A percentile compares a stretch with the other conserved stretches of the same genome.
phyloP scores from a whole-genome alignment of 1,140 invertebrate genomes.

The Drosophila mayri region DNA sequence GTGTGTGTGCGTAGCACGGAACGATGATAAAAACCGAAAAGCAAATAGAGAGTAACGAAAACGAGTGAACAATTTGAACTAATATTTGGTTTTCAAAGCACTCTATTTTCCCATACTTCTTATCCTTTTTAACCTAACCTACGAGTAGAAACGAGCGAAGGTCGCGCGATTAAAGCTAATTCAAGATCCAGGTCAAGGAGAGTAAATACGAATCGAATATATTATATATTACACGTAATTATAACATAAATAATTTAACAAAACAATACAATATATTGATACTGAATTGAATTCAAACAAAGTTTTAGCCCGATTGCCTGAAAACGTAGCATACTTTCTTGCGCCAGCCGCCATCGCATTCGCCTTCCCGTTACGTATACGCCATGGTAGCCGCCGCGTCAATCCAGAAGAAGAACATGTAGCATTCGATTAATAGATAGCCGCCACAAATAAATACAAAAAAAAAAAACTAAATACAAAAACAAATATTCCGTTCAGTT shows the following conservation, averaged over 20 bases:
- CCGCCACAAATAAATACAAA: neutral
- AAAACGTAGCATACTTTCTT: conserved; percentile 45
- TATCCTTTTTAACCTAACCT: conserved; percentile 45
- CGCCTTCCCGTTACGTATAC: conserved; percentile 41
- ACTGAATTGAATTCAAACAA: conserved; percentile 58
- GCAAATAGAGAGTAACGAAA: conserved; percentile 39
- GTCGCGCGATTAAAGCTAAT: conserved; percentile 22
- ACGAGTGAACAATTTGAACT: conserved; percentile 57
- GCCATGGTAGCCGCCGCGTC: conserved; percentile 17
- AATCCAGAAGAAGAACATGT: conserved; percentile 5
- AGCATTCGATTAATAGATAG: conserved; percentile 21
- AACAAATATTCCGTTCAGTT: conserved; percentile 45
- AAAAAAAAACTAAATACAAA: conserved; percentile 4
- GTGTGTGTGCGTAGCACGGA: conserved; percentile 32
- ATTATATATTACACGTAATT: conserved; percentile 53
- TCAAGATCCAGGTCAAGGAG: conserved; percentile 21
- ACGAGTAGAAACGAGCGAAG: conserved; percentile 31
- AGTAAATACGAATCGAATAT: conserved; percentile 41
- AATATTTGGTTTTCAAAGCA: conserved; percentile 56
- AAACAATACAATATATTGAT: conserved; percentile 31
- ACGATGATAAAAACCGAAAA: conserved; percentile 25
- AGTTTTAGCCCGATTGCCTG: conserved; percentile 43
- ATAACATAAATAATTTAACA: conserved; percentile 55
- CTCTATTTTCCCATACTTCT: conserved; percentile 60
- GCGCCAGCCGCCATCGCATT: conserved; percentile 41